A percentile compares a stretch with the other conserved stretches of the same genome.
Evolutionary conservation across 2,113 vertebrate species (phyloP).

Genomic region (Zingel zingel): DNA sequence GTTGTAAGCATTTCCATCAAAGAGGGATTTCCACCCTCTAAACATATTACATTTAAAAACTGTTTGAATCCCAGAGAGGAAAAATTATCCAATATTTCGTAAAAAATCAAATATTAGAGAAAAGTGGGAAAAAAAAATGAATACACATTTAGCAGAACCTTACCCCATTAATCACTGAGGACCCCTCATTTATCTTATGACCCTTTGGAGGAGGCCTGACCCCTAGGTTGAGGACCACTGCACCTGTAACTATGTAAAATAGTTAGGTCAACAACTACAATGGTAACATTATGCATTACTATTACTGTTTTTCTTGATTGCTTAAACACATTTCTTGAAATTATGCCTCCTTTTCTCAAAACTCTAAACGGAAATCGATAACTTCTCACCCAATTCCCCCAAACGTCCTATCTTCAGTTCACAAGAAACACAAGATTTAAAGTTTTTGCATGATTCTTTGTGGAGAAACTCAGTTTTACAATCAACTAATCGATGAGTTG

Average conservation of each 20-base stretch:
- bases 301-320: neutral
- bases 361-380: no score
- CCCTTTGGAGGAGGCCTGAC: neutral
- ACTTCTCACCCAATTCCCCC: no score
- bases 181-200: neutral
- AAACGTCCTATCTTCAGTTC: no score
- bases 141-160: neutral
- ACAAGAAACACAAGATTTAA: no score
- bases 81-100: neutral
- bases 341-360: no score
- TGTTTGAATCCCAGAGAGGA: neutral
- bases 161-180: neutral
- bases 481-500: no score
- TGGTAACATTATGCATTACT: neutral
- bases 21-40: no score
- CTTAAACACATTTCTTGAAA: no score
- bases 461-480: no score
- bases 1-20: neutral
- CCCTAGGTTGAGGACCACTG: neutral
- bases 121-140: neutral
- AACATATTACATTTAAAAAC: neutral
- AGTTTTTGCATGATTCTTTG: no score
- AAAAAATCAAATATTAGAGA: neutral
- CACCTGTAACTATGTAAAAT: neutral
- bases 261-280: neutral